Evolutionary conservation across 2,888 invertebrate genomes (phyloP).

Genomic region (Mythimna loreyi): DNA sequence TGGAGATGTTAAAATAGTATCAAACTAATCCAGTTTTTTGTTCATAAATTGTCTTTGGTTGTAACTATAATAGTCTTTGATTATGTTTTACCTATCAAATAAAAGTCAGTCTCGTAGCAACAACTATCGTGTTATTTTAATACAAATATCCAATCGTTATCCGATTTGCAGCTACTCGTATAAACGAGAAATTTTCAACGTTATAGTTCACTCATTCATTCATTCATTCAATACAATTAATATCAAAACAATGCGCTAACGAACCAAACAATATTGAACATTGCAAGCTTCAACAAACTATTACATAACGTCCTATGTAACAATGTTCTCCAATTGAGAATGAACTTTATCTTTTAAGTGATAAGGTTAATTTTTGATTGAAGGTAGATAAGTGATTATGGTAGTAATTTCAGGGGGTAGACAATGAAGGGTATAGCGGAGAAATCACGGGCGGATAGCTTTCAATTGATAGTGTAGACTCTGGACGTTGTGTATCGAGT

Average conservation of each 20-base stretch:
- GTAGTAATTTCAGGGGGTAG: conserved; percentile 53
- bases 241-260: conserved; percentile 73
- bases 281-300: conserved; percentile 48
- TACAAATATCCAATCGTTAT: conserved; percentile 51
- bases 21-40: too few relatives aligned
- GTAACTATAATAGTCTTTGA: too few relatives aligned
- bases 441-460: conserved; percentile 82
- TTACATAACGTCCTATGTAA: conserved; percentile 62
- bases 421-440: conserved; percentile 64
- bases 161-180: conserved; percentile 44
- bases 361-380: conserved; percentile 57
- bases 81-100: too few relatives aligned
- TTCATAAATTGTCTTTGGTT: too few relatives aligned
- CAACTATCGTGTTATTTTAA: too few relatives aligned
- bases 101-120: too few relatives aligned
- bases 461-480: conserved; percentile 83
- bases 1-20: too few relatives aligned
- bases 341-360: conserved; percentile 33
- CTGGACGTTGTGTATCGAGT: conserved; percentile 76
- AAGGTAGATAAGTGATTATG: conserved; percentile 62
- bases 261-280: conserved; percentile 78
- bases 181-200: conserved; percentile 53
- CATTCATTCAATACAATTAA: conserved; percentile 60
- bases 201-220: conserved; percentile 35
- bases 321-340: conserved; percentile 43